A percentile compares a stretch with the other conserved stretches of the same genome.
phyloP scores from a whole-genome alignment of 2,888 invertebrate genomes.

The Yponomeuta cagnagella region DNA sequence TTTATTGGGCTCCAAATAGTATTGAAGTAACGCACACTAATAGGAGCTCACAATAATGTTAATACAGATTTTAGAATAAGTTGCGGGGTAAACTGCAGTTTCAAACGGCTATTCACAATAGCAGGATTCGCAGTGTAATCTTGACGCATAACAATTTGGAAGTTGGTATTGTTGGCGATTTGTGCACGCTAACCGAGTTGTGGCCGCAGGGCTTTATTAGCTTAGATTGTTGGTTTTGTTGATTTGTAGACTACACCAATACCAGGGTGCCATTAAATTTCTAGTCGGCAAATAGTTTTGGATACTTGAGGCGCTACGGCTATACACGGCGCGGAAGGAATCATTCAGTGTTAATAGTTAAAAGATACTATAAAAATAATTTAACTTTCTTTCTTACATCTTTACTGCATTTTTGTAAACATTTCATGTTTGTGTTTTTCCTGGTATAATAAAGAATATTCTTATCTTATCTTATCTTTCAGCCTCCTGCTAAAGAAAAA shows the following conservation, averaged over 20 bases:
- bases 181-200: not conserved
- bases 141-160: slow-evolving; percentile 1
- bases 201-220: slow-evolving; percentile 1
- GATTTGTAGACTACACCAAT: not conserved
- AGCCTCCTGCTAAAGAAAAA: too few species aligned
- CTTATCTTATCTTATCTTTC: too few species aligned
- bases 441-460: too few species aligned
- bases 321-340: too few species aligned
- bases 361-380: too few species aligned
- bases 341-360: too few species aligned
- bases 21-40: not conserved
- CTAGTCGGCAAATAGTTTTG: slow-evolving; percentile 8
- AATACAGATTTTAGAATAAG: not conserved
- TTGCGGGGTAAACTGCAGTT: not conserved
- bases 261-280: not conserved
- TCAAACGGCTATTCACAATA: not conserved
- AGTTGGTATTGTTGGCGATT: not conserved
- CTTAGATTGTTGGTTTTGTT: slow-evolving; percentile 6
- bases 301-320: too few species aligned
- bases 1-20: not conserved
- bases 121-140: not conserved
- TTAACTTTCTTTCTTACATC: too few species aligned
- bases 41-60: not conserved
- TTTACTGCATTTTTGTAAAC: too few species aligned
- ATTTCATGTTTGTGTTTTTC: too few species aligned